Evolutionary conservation across 1,140 invertebrate genomes (phyloP).

Genomic region (Atta texana): DNA sequence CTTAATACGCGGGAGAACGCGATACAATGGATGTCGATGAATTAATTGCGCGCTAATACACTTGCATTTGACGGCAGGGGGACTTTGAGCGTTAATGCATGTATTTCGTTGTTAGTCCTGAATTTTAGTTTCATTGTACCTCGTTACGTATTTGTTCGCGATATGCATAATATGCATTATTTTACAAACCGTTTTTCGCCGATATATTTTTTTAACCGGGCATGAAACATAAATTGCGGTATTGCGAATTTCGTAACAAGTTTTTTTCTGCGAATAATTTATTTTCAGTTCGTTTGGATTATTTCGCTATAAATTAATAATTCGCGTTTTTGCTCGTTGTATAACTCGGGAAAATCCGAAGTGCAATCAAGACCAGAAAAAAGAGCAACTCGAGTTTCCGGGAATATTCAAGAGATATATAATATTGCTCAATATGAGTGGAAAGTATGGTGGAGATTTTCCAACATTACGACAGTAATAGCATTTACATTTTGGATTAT

Average conservation of each 20-base stretch:
- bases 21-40: constrained; percentile 51
- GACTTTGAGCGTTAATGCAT: constrained; percentile 47
- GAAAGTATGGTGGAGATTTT: constrained; percentile 48
- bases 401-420: constrained; percentile 27
- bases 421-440: constrained; percentile 51
- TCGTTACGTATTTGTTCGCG: constrained; percentile 21
- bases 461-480: constrained; percentile 42
- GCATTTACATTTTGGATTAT: constrained; percentile 59
- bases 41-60: constrained; percentile 48
- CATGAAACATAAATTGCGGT: neutral
- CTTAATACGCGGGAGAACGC: constrained; percentile 47
- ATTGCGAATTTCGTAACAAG: neutral
- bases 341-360: neutral
- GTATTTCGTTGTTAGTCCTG: constrained; percentile 23
- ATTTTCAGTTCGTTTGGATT: neutral
- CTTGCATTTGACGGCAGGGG: constrained; percentile 17
- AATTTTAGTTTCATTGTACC: constrained; percentile 44
- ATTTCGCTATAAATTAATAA: constrained; percentile 17
- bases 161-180: constrained; percentile 41
- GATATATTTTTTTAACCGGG: neutral
- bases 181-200: constrained; percentile 8
- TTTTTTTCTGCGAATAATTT: constrained; percentile 20
- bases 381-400: constrained; percentile 22
- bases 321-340: neutral
- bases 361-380: constrained; percentile 30